Evolutionary conservation across 1,140 invertebrate genomes (phyloP), one percentile per base, ranked within the genome.

Genomic region (Rhopalosiphum maidis): DNA sequence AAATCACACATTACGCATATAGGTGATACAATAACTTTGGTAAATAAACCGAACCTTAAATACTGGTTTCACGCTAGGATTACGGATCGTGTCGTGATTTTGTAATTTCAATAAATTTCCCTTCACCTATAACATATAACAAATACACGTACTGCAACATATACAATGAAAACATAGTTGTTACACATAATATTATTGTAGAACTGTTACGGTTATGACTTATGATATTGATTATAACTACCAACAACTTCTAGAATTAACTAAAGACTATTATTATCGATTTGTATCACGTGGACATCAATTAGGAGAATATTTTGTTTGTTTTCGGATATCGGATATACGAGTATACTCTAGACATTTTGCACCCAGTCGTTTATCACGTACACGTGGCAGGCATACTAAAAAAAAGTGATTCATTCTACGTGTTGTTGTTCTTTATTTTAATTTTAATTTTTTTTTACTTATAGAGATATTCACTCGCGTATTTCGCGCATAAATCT

Each of bases 101-200:
- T 22, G 55, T 91, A 91, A 91, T 91, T 91, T 37, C 41, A 77
- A 77, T n/a, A 37, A 68, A 51, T 46, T 91, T 91, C 90, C 90
- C 6, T 91, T 91, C 90, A 91, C 46, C 9, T 21, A 43, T 43
- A n/a, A 8, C 4, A 18, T 6, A 68, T 41, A 85, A 2, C 0
- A 25, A 25, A 25, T 22, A 9, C 83, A 18, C 18, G 35, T 18
- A 35, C 9, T 37, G 0, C 2, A 60, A 5, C n/a, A 77, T 5
- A n/a, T 18, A 77, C 60, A 77, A 77, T 77, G 15, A 77, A 77
- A n/a, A n/a, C 60, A n/a, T 77, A 68, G 11, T n/a, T 0, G 60
- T n/a, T 68, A n/a, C 60, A 68, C 60, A 68, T n/a, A 68, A n/a
- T n/a, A 68, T 68, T 30, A n/a, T 68, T 68, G 30, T n/a, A n/a